Conservation (phyloP, 1,140 invertebrate species). For the Spodoptera frugiperda region DNA sequence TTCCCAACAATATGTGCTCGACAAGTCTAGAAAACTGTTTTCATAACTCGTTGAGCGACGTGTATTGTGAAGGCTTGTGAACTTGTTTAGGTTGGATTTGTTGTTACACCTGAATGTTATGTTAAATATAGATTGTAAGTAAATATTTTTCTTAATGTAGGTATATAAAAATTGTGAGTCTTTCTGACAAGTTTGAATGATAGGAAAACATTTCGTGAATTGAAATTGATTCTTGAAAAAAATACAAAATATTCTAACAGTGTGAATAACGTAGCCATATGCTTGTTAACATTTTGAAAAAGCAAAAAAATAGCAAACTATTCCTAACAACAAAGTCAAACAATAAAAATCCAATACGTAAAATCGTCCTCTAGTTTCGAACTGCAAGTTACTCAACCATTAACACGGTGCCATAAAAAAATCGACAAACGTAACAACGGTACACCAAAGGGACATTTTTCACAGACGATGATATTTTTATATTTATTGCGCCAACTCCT, state of each 20-base stretch:
- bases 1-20: background rate
- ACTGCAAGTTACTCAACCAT: constrained; percentile 1
- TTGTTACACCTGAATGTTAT: background rate
- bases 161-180: too few relatives aligned
- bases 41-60: constrained; percentile 8
- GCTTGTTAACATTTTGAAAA: too few relatives aligned
- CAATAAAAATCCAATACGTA: background rate
- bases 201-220: too few relatives aligned
- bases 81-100: background rate
- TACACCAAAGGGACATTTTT: constrained; percentile 25
- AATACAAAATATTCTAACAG: too few relatives aligned
- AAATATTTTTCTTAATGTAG: background rate
- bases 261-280: too few relatives aligned
- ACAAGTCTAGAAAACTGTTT: background rate
- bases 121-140: background rate
- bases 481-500: constrained; percentile 25
- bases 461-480: constrained; percentile 33
- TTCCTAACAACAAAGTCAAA: background rate
- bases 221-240: too few relatives aligned
- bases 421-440: constrained; percentile 6
- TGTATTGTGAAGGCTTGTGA: background rate
- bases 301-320: background rate
- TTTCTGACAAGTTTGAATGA: too few relatives aligned
- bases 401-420: background rate
- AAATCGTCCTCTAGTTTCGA: background rate